Conservation (phyloP, 2,113 vertebrate genomes). For the Bombycilla garrulus region DNA sequence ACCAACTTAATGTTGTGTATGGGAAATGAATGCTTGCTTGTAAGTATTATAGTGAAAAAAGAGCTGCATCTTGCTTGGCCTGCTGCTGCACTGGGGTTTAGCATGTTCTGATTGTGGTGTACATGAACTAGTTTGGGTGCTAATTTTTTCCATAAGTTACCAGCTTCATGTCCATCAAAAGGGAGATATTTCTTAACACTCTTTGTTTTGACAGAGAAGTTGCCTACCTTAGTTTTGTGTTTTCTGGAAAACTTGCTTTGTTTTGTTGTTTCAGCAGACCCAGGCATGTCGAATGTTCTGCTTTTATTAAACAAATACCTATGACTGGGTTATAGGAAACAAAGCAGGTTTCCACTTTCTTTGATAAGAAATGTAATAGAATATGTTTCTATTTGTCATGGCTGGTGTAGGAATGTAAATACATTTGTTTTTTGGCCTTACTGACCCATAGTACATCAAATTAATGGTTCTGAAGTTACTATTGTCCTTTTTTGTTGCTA, state of each 20-base stretch:
- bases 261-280: neutral
- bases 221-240: neutral
- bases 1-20: neutral
- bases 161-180: fast-evolving
- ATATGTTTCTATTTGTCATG: neutral
- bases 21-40: neutral
- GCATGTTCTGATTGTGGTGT: neutral
- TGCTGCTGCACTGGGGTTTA: neutral
- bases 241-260: neutral
- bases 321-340: neutral
- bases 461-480: neutral
- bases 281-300: neutral
- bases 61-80: neutral
- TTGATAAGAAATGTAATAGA: neutral
- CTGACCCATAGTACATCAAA: neutral
- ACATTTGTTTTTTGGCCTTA: neutral
- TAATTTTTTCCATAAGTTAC: neutral
- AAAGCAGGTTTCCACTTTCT: neutral
- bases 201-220: neutral
- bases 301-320: neutral
- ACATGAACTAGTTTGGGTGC: neutral
- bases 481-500: neutral
- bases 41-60: neutral
- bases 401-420: neutral
- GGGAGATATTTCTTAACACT: neutral